Evolutionary conservation across 2,113 vertebrate genomes (phyloP).

Genomic region (Rissa tridactyla): DNA sequence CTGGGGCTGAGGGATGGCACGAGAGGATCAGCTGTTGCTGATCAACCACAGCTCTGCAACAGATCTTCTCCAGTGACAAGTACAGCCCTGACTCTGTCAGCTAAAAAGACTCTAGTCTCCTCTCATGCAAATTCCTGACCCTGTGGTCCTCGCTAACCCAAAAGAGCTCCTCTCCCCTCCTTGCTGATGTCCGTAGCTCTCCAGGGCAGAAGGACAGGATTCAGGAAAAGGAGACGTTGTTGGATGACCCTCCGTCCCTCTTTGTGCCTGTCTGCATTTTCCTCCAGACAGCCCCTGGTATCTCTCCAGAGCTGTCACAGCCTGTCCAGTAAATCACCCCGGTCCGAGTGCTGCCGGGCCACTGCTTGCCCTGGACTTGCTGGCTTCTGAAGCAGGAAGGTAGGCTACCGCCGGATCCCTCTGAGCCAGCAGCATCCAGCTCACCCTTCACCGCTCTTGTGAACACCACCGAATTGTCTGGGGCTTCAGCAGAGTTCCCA

Average conservation of each 20-base stretch:
- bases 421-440: neutral
- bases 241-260: neutral
- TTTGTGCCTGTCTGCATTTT: neutral
- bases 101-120: neutral
- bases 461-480: neutral
- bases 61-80: neutral
- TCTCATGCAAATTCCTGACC: neutral
- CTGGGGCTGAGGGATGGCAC: neutral
- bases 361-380: neutral
- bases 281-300: neutral
- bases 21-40: fast-evolving
- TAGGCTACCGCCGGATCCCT: neutral
- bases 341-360: neutral
- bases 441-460: neutral
- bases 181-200: neutral
- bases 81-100: neutral
- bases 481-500: neutral
- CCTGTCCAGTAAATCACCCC: neutral
- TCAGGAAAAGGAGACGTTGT: neutral
- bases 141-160: neutral
- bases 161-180: neutral
- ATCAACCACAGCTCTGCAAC: neutral
- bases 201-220: neutral
- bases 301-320: neutral
- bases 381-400: neutral